Evolutionary conservation across 2,797 vertebrate genomes (phyloP).

Genomic region (Scarus forsteni): DNA sequence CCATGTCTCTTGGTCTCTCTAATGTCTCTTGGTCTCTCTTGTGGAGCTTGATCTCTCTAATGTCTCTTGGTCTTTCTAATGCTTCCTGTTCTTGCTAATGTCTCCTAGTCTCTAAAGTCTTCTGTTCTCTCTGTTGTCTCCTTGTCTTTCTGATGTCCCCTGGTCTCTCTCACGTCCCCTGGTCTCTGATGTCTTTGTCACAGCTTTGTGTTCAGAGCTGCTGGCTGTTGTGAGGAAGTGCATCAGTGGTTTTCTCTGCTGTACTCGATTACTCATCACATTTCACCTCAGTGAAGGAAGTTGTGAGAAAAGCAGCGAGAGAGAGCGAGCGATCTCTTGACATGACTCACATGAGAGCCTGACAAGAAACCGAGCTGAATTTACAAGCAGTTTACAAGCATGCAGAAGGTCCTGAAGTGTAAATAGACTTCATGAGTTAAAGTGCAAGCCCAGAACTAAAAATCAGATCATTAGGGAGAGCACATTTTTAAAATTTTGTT

Average conservation of each 20-base stretch:
- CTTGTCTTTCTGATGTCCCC: no score
- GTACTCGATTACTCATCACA: constrained; percentile 80
- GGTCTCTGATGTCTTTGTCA: no score
- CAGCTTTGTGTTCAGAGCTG: background rate
- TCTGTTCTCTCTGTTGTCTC: no score
- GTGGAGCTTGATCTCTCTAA: no score
- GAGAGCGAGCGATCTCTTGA: constrained; percentile 37
- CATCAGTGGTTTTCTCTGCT: constrained; percentile 42
- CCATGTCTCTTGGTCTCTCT: no score
- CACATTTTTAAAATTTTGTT: no score
- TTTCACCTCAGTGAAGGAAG: constrained; percentile 69
- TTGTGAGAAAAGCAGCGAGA: constrained; percentile 44
- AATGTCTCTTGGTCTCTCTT: no score
- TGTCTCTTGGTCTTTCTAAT: no score
- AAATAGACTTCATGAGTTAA: constrained; percentile 1
- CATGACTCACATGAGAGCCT: constrained; percentile 66
- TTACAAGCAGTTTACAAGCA: constrained; percentile 46
- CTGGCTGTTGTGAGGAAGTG: constrained; percentile 55
- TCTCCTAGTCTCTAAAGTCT: no score
- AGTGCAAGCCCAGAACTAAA: background rate
- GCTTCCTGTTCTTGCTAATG: no score
- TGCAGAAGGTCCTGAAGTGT: background rate
- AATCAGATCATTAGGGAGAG: no score
- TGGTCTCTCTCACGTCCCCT: no score
- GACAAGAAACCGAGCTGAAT: constrained; percentile 54